A percentile compares a stretch with the other conserved stretches of the same genome.
phyloP scores from a whole-genome alignment of 1,140 invertebrate genomes.

The Leptinotarsa lineolata region DNA sequence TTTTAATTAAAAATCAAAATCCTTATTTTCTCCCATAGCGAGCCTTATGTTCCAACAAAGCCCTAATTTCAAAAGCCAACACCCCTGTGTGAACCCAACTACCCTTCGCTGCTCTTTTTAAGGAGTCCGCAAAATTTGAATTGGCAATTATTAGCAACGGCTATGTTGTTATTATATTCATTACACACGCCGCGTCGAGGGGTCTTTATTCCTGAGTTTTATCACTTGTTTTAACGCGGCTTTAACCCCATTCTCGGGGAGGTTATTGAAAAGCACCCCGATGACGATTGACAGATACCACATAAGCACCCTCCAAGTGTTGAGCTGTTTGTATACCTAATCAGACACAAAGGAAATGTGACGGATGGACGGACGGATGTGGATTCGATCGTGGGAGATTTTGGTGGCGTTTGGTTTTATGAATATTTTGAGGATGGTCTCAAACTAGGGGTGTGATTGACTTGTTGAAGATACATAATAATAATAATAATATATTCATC shows the following conservation, averaged over 20 bases:
- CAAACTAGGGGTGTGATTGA: neutral
- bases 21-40: conserved; percentile 9
- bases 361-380: neutral
- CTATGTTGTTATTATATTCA: conserved; percentile 42
- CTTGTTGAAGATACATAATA: neutral
- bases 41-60: conserved; percentile 22
- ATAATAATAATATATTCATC: too few relatives aligned
- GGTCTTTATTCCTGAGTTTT: conserved; percentile 19
- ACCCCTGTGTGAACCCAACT: conserved; percentile 34
- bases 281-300: conserved; percentile 30
- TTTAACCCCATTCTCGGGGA: conserved; percentile 31
- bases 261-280: conserved; percentile 29
- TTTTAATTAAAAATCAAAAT: conserved; percentile 22
- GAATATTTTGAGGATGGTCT: neutral
- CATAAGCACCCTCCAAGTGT: conserved; percentile 29
- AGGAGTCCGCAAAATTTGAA: conserved; percentile 37
- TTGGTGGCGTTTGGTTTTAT: conserved; percentile 1
- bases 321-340: conserved; percentile 30
- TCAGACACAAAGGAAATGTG: conserved; percentile 28
- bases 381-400: conserved; percentile 15
- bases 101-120: conserved; percentile 37
- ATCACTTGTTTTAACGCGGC: conserved; percentile 38
- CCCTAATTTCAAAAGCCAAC: conserved; percentile 28
- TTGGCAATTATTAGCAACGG: conserved; percentile 38
- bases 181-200: conserved; percentile 29